Conservation (phyloP, 1,140 invertebrate species). For the Lepidotrigona ventralis region DNA sequence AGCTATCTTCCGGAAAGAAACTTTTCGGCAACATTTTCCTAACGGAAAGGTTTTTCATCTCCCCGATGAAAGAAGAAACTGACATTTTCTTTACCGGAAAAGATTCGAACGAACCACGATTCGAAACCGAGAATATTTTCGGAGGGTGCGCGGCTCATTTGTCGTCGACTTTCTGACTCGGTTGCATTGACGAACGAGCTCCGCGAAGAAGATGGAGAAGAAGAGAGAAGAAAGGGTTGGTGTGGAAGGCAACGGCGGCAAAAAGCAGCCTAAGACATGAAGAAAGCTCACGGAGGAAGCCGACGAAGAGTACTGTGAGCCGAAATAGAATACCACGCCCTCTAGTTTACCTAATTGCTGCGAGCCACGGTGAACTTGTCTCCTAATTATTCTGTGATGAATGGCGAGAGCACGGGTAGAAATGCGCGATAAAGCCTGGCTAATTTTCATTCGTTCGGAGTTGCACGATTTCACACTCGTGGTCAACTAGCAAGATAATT, state of each 20-base stretch:
- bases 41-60: background rate
- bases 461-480: slow-evolving; percentile 48
- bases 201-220: slow-evolving; percentile 45
- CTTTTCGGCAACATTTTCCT: background rate
- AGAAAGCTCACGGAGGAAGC: slow-evolving; percentile 24
- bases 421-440: slow-evolving; percentile 67
- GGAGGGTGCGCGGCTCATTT: slow-evolving; percentile 63
- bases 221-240: slow-evolving; percentile 57
- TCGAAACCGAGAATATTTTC: slow-evolving; percentile 48
- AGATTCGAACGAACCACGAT: background rate
- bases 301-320: slow-evolving; percentile 39
- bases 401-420: slow-evolving; percentile 65
- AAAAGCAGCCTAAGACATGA: slow-evolving; percentile 54
- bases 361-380: slow-evolving; percentile 73
- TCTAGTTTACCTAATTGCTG: slow-evolving; percentile 77
- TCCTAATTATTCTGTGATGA: slow-evolving; percentile 77
- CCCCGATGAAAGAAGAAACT: background rate
- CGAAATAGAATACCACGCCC: slow-evolving; percentile 76
- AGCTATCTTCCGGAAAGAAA: background rate
- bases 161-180: slow-evolving; percentile 69
- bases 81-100: slow-evolving; percentile 33
- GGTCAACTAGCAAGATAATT: slow-evolving; percentile 47
- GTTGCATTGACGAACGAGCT: slow-evolving; percentile 71
- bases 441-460: slow-evolving; percentile 69
- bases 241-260: slow-evolving; percentile 44